phyloP scores from a whole-genome alignment of 1,140 invertebrate genomes.

The Plectrocnemia conspersa region DNA sequence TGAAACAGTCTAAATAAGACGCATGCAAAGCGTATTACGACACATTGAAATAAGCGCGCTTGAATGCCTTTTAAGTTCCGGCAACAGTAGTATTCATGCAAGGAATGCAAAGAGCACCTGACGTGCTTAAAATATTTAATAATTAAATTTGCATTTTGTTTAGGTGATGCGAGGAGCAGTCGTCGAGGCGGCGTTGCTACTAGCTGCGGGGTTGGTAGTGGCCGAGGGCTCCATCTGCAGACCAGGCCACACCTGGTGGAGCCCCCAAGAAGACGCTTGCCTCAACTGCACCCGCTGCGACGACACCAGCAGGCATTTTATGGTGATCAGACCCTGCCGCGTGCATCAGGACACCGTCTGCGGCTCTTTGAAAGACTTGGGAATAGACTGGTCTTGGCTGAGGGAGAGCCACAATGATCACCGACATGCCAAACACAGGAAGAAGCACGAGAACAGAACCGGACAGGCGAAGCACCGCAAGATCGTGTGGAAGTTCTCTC shows the following conservation, averaged over 20 bases:
- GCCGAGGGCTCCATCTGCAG: slow-evolving; percentile 45
- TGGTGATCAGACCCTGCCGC: slow-evolving; percentile 60
- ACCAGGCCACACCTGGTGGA: slow-evolving; percentile 55
- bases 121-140: background rate
- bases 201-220: slow-evolving; percentile 40
- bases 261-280: slow-evolving; percentile 52
- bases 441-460: background rate
- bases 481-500: slow-evolving; percentile 19
- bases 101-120: slow-evolving; percentile 3
- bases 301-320: slow-evolving; percentile 43
- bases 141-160: slow-evolving; percentile 11
- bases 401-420: slow-evolving; percentile 22
- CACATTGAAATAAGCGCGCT: background rate
- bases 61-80: slow-evolving; percentile 8
- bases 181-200: slow-evolving; percentile 30
- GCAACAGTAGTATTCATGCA: background rate
- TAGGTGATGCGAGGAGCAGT: slow-evolving; percentile 34
- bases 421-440: slow-evolving; percentile 6
- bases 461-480: background rate
- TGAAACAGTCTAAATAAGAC: background rate
- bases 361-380: slow-evolving; percentile 55
- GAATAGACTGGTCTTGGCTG: slow-evolving; percentile 52
- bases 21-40: background rate
- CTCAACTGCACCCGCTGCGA: slow-evolving; percentile 60
- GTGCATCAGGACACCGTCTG: slow-evolving; percentile 61